Evolutionary conservation across 30 jellyfish, hydroid and myxozoan species (phyloP), one percentile per base, ranked within the genome.

Genomic region (Calvadosia cruxmelitensis): DNA sequence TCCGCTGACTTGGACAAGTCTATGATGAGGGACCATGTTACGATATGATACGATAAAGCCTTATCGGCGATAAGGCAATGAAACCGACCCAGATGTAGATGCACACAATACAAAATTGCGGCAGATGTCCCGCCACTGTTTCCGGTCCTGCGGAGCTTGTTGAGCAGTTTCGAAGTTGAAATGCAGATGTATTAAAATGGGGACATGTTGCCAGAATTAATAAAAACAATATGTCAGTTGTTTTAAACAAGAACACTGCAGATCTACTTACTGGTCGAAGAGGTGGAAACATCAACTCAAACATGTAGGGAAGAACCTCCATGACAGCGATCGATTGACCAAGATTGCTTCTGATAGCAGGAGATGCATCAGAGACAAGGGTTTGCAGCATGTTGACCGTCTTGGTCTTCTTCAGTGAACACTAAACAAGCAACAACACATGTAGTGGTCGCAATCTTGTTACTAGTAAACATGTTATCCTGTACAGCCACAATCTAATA

Each of bases 201-300:
- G n/a, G n/a, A n/a, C n/a, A n/a, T n/a, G n/a, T n/a, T n/a, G n/a
- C n/a, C n/a, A n/a, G n/a, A 31, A 27, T 16, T 20, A 3, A 64
- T 64, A 64, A 15, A 27, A 3, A 15, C 74, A 64, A 31, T n/a
- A 31, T 10, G 25, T n/a, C n/a, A n/a, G n/a, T n/a, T n/a, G n/a
- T n/a, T n/a, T n/a, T n/a, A n/a, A n/a, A n/a, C n/a, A n/a, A n/a
- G n/a, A n/a, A n/a, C n/a, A n/a, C n/a, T n/a, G n/a, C n/a, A n/a
- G n/a, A n/a, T n/a, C n/a, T n/a, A n/a, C 98, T 52, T 69, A 89
- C 98, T 27, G 98, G 98, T 51, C 98, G 63, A 15, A 89, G 68
- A 1, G 76, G 42, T 23, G 98, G 98, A 34, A 72, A 78, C 0
- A 82, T 65, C 5, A 89, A 29, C 52, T 74, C 87, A 62, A 74